Conservation (phyloP, 1,140 invertebrate genomes). For the Aphis gossypii region DNA sequence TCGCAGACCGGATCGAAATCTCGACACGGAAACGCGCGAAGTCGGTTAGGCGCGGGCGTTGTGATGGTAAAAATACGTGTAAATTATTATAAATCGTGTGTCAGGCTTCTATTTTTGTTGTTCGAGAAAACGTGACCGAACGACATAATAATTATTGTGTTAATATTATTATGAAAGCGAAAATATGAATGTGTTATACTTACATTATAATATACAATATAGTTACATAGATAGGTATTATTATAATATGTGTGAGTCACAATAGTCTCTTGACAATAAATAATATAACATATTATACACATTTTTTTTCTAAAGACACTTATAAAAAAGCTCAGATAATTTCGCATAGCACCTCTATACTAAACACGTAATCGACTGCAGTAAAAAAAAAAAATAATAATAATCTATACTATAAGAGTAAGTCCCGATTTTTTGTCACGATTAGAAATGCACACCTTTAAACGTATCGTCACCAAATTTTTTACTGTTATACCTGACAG, state of each 20-base stretch:
- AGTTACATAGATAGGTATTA: background rate
- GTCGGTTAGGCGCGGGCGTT: background rate
- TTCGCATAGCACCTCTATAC: background rate
- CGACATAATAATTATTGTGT: slow-evolving; percentile 2
- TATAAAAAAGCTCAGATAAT: background rate
- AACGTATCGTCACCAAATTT: too few relatives aligned
- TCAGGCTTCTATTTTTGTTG: background rate
- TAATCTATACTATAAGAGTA: too few relatives aligned
- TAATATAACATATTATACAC: background rate
- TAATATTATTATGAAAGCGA: slow-evolving; percentile 18
- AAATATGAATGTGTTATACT: background rate
- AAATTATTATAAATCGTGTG: background rate
- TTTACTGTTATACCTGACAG: too few relatives aligned
- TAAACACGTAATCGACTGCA: background rate
- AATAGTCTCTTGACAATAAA: background rate
- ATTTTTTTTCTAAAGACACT: background rate
- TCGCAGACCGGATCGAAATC: background rate
- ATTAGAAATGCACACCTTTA: too few relatives aligned
- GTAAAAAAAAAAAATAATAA: too few relatives aligned
- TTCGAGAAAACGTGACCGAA: slow-evolving; percentile 11
- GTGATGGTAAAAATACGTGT: background rate
- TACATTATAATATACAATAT: background rate
- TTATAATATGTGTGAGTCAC: background rate
- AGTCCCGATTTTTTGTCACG: too few relatives aligned
- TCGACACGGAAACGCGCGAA: background rate